Percentiles rank a stretch among this genome's conserved stretches.
phyloP scores from a whole-genome alignment of 2,888 invertebrate genomes.

The Ernsta delagoae region DNA sequence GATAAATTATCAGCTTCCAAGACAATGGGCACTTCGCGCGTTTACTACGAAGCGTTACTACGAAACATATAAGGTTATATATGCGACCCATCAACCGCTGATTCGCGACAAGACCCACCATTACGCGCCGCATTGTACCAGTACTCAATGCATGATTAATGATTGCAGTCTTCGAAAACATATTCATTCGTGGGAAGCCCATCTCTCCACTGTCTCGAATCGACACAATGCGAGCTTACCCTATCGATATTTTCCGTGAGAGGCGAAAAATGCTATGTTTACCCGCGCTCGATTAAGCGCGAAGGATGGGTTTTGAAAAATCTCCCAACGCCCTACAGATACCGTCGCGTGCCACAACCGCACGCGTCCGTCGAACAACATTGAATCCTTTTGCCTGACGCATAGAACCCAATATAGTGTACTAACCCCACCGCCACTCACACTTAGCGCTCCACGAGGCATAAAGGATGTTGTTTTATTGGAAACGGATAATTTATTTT shows the following conservation, averaged over 20 bases:
- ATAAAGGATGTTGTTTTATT: constrained; percentile 77
- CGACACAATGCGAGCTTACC: constrained; percentile 62
- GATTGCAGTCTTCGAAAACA: constrained; percentile 68
- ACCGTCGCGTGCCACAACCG: constrained; percentile 59
- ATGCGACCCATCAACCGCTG: constrained; percentile 50
- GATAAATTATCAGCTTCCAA: constrained; percentile 54
- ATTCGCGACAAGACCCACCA: constrained; percentile 72
- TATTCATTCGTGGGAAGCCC: constrained; percentile 72
- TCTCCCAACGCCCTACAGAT: constrained; percentile 61
- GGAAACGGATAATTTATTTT: constrained; percentile 82
- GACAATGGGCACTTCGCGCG: constrained; percentile 61
- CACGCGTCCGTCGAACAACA: constrained; percentile 39
- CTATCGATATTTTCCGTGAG: constrained; percentile 73
- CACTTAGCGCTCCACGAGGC: constrained; percentile 56
- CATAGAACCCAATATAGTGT: constrained; percentile 50
- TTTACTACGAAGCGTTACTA: constrained; percentile 40
- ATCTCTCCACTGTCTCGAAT: constrained; percentile 54
- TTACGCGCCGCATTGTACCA: constrained; percentile 66
- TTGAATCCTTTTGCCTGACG: constrained; percentile 42
- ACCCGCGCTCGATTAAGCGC: constrained; percentile 80
- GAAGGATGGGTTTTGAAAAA: constrained; percentile 73
- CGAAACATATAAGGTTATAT: constrained; percentile 47
- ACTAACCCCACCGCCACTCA: constrained; percentile 40
- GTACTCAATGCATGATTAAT: constrained; percentile 81
- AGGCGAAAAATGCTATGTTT: constrained; percentile 80